Conservation (phyloP, 2,797 vertebrate species). For the Ambastaia sidthimunki region DNA sequence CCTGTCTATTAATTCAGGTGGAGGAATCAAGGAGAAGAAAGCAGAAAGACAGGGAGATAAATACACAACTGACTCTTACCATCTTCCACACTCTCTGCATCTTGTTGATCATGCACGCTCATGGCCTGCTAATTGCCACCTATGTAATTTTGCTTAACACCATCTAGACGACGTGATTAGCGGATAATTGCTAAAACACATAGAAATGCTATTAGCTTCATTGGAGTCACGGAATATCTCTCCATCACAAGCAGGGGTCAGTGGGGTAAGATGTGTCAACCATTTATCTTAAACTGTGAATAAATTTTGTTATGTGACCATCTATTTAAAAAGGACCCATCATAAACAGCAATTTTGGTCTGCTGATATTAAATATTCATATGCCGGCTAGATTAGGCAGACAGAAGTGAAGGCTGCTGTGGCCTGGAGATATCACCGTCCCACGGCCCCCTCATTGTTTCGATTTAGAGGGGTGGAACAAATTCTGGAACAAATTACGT, state of each 20-base stretch:
- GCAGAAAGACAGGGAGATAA: not conserved
- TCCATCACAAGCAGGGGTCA: not conserved
- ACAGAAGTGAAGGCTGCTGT: constrained; percentile 55
- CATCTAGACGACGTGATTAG: constrained; percentile 72
- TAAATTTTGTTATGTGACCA: not conserved
- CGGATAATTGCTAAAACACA: constrained; percentile 61
- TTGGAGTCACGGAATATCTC: not conserved
- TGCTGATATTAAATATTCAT: constrained; percentile 75
- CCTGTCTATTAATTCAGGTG: constrained; percentile 53
- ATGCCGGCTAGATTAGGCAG: constrained; percentile 54
- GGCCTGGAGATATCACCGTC: constrained; percentile 69
- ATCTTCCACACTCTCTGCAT: constrained; percentile 52
- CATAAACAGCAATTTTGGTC: constrained; percentile 55
- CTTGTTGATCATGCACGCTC: constrained; percentile 61
- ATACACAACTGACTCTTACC: constrained; percentile 14
- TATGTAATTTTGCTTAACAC: constrained; percentile 62
- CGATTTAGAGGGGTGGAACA: constrained; percentile 67
- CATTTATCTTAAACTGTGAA: not conserved
- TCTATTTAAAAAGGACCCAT: not conserved
- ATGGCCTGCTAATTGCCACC: constrained; percentile 64
- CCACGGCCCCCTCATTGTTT: constrained; percentile 58
- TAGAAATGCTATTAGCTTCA: constrained; percentile 61
- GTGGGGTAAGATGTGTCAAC: not conserved
- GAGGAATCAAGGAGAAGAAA: constrained; percentile 14
- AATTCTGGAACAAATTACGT: constrained; percentile 70